phyloP scores from a whole-genome alignment of 2,113 vertebrate genomes.

The Plecotus auritus region DNA sequence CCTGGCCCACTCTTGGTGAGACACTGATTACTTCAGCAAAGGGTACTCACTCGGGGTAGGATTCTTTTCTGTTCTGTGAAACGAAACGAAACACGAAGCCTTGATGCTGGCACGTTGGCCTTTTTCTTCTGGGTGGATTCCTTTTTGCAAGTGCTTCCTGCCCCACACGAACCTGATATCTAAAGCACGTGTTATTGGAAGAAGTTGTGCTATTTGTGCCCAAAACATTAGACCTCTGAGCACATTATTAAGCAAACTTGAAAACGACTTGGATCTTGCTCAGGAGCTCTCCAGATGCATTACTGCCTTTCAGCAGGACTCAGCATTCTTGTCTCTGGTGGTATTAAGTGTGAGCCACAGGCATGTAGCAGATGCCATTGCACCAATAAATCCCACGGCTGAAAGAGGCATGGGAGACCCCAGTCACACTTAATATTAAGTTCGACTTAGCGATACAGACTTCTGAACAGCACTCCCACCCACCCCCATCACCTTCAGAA shows the following conservation, averaged over 20 bases:
- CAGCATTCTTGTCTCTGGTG: slow-evolving; percentile 41
- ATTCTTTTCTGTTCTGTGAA: slow-evolving; percentile 5
- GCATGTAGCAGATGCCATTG: slow-evolving; percentile 12
- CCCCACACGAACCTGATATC: slow-evolving; percentile 35
- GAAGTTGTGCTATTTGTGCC: slow-evolving; percentile 22
- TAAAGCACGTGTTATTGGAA: slow-evolving; percentile 43
- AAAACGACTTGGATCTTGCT: slow-evolving; percentile 24
- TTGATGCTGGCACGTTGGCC: background rate
- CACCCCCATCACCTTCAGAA: background rate
- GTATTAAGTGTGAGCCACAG: slow-evolving; percentile 34
- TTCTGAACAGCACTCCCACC: background rate
- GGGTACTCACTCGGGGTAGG: background rate
- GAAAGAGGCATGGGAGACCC: background rate
- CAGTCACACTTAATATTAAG: background rate
- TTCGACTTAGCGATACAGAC: background rate
- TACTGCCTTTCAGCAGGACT: background rate
- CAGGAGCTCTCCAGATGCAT: slow-evolving; percentile 34
- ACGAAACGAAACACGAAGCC: slow-evolving; percentile 10
- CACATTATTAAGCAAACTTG: background rate
- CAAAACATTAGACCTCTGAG: slow-evolving; percentile 26
- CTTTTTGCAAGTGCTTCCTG: slow-evolving; percentile 32
- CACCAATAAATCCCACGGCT: background rate
- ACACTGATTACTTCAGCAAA: background rate
- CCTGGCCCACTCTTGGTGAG: background rate
- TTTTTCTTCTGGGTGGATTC: slow-evolving; percentile 28